Percentiles rank a stretch among this genome's conserved stretches.
These are phyloP conservation scores for Taenaris catops DNA, from an alignment of 2,888 invertebrate species.

Conservation along the genomic window DNA sequence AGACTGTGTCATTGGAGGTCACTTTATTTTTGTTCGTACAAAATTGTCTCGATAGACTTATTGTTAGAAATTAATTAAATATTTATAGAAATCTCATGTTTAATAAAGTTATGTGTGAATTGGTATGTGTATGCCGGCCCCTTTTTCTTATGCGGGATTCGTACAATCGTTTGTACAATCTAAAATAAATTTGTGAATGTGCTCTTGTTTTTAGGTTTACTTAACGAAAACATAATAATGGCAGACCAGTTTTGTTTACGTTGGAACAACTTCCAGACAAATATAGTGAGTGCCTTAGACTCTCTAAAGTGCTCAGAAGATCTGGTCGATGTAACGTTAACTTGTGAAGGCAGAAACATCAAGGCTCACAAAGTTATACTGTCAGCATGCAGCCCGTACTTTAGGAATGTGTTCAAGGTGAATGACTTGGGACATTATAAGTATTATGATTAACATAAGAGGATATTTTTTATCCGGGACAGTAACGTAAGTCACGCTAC, in stretches of 20 bases:
- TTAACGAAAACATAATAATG: constrained; percentile 56
- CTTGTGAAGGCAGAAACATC: constrained; percentile 85
- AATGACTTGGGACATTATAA: constrained; percentile 73
- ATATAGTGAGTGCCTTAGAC: constrained; percentile 84
- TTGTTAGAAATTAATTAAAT: constrained; percentile 22
- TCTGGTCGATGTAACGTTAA: constrained; percentile 86
- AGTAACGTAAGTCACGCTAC: no score
- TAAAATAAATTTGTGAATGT: constrained; percentile 21
- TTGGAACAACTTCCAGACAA: constrained; percentile 87
- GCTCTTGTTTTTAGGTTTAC: constrained; percentile 37
- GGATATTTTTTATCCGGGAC: no score
- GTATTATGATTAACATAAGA: no score
- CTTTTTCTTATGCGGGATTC: no score
- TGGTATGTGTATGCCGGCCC: constrained; percentile 24
- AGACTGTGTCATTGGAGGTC: constrained; percentile 69
- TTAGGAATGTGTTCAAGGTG: constrained; percentile 87
- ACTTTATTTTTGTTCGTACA: constrained; percentile 71
- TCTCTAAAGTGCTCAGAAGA: constrained; percentile 84
- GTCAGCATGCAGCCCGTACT: constrained; percentile 87
- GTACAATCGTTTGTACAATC: constrained; percentile 1
- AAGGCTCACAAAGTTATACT: constrained; percentile 88
- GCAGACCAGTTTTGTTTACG: constrained; percentile 86
- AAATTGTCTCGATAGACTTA: constrained; percentile 24
- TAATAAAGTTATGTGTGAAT: constrained; percentile 24
- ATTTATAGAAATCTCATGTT: constrained; percentile 24